phyloP scores from a whole-genome alignment of 2,888 invertebrate species.

The Drosophila algonquin region DNA sequence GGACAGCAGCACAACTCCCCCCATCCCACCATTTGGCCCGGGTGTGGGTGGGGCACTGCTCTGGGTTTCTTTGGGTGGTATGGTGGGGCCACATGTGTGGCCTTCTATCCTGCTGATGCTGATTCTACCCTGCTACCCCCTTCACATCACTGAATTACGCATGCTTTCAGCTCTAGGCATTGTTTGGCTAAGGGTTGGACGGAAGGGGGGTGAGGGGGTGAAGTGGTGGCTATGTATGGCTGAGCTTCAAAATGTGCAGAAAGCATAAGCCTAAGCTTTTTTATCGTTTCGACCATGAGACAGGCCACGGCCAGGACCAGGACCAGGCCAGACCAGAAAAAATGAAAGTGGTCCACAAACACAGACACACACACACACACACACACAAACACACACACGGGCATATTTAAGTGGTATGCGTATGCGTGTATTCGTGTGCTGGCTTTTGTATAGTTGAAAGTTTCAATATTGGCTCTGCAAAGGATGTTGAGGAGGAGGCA shows the following conservation, averaged over 20 bases:
- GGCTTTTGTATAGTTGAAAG: conserved; percentile 68
- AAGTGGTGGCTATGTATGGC: not conserved
- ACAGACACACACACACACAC: conserved; percentile 16
- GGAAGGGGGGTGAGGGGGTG: not conserved
- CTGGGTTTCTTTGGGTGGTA: not conserved
- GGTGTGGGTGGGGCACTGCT: not conserved
- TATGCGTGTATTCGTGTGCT: conserved; percentile 13
- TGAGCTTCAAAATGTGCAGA: conserved; percentile 71
- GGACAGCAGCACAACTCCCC: conserved; percentile 58
- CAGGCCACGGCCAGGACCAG: conserved; percentile 39
- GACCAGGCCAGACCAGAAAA: conserved; percentile 28
- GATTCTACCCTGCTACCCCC: conserved; percentile 28
- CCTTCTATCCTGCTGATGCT: not conserved
- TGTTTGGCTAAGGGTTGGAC: conserved; percentile 9
- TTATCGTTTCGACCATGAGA: conserved; percentile 74
- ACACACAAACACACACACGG: not conserved
- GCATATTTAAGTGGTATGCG: conserved; percentile 34
- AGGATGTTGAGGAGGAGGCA: not conserved
- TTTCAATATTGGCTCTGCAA: conserved; percentile 71
- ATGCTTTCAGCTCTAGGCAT: conserved; percentile 64
- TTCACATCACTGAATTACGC: conserved; percentile 49
- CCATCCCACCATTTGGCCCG: not conserved
- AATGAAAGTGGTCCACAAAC: conserved; percentile 64
- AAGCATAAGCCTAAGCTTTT: conserved; percentile 78
- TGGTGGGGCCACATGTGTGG: conserved; percentile 65